phyloP scores from a whole-genome alignment of 2,797 vertebrate species.

The Chaetodon trifasciatus region DNA sequence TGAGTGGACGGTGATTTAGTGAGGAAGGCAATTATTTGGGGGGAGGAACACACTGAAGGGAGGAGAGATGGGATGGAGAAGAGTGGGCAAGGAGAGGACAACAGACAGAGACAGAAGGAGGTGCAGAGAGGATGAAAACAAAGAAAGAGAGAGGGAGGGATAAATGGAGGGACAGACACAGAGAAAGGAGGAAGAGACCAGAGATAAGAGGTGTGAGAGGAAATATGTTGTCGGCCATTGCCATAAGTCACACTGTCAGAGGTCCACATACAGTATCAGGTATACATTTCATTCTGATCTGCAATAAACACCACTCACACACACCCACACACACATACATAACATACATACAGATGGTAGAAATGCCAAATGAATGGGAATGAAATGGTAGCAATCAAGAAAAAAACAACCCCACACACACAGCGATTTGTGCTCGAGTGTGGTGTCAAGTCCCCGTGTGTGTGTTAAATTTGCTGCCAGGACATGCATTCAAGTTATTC shows the following conservation, averaged over 20 bases:
- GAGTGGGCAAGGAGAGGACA: conserved; percentile 38
- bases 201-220: conserved; percentile 4
- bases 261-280: neutral
- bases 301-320: neutral
- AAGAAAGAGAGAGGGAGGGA: conserved; percentile 9
- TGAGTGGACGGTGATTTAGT: conserved; percentile 72
- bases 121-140: conserved; percentile 25
- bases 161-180: conserved; percentile 13
- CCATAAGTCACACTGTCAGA: neutral
- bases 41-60: conserved; percentile 50
- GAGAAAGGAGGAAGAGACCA: conserved; percentile 2
- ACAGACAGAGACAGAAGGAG: conserved; percentile 39
- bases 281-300: conserved; percentile 7
- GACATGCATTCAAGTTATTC: conserved; percentile 50
- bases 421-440: conserved; percentile 6
- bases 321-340: neutral
- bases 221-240: conserved; percentile 29
- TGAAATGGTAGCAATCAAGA: neutral
- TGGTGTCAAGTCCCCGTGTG: conserved; percentile 24
- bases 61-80: conserved; percentile 47
- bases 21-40: conserved; percentile 73
- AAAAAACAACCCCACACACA: neutral
- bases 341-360: neutral
- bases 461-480: conserved; percentile 39
- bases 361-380: conserved; percentile 3